Base-by-base conservation (phyloP, 2,113 vertebrate species). In the Datnioides undecimradiatus region DNA sequence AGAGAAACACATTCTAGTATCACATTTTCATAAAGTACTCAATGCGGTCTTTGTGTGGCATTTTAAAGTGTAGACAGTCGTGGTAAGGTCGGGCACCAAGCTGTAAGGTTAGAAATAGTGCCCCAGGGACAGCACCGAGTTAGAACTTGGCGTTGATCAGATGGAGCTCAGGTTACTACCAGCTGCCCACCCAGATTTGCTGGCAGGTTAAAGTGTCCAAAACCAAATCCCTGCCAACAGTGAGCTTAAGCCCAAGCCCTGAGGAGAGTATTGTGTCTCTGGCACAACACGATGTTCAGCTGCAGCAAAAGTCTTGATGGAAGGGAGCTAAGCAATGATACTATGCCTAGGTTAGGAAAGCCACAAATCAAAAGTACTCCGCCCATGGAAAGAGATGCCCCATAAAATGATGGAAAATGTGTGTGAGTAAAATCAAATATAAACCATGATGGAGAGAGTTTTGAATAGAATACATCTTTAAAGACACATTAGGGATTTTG, bases 131-230 rank as follows among this genome's bases (percentile, higher is more conserved):
- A 49, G 89, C 74, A 80, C 83, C 21, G 90, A 88, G 83, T 91
- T 89, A 88, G 89, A 91, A 90, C 90, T 93, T 92, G 93, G 92
- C 88, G 29, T 64, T 71, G 81, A 82, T 80, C 58, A 59, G 74
- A 57, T 31, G 73, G 67, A 82, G 87, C 83, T 94, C 89, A 79
- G 80, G 92, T 95, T 94, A 90, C 92, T 78, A 87, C 88, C 93
- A 93, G 92, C 91, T 95, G 94, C 94, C 90, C 91, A 92, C 92
- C 91, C 92, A 90, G 80, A 92, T 93, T 90, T 80, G 43, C 90
- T 94, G 91, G 92, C 91, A 90, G 74, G 84, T 91, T 87, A 69
- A 84, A 84, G 87, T 89, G 89, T 93, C 92, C 90, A 87, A 87
- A 85, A 76, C 60, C 73, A 43, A 87, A 88, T 82, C 76, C 67